A percentile compares a stretch with the other conserved stretches of the same genome.
These are phyloP conservation scores for Cheilinus undulatus DNA, from an alignment of 2,113 vertebrate species.

Conservation along the genomic window DNA sequence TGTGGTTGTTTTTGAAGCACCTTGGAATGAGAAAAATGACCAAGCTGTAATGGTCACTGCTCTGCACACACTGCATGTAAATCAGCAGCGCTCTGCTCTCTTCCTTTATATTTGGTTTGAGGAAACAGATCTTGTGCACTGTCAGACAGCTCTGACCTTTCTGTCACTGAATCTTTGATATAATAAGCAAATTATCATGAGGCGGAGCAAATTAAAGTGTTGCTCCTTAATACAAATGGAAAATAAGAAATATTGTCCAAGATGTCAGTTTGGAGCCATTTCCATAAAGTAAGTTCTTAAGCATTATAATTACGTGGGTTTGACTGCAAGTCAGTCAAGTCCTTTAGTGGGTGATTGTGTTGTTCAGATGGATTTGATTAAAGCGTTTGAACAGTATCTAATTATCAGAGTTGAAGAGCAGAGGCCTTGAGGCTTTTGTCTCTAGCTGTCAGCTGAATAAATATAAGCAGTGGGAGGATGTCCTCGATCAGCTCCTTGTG, in stretches of 20 bases:
- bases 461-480: slow-evolving; percentile 3
- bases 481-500: background rate
- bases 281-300: slow-evolving; percentile 24
- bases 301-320: slow-evolving; percentile 34
- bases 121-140: slow-evolving; percentile 13
- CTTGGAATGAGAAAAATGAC: slow-evolving; percentile 22
- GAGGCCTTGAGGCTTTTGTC: slow-evolving; percentile 22
- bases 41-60: slow-evolving; percentile 30
- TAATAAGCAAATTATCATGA: slow-evolving; percentile 55
- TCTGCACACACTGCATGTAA: slow-evolving; percentile 49
- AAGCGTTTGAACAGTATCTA: slow-evolving; percentile 47
- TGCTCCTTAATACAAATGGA: slow-evolving; percentile 33
- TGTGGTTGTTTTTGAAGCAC: slow-evolving; percentile 12
- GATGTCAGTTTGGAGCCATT: slow-evolving; percentile 29
- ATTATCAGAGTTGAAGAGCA: slow-evolving; percentile 29
- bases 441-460: slow-evolving; percentile 40
- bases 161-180: slow-evolving; percentile 18
- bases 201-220: slow-evolving; percentile 36
- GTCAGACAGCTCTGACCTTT: slow-evolving; percentile 56
- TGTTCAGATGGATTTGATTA: slow-evolving; percentile 13
- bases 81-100: slow-evolving; percentile 6
- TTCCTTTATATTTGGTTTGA: slow-evolving; percentile 34
- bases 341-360: slow-evolving; percentile 13
- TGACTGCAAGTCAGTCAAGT: slow-evolving; percentile 33
- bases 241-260: slow-evolving; percentile 27